Base-by-base conservation (phyloP, 1,140 invertebrate species). In the Leptinotarsa lineolata region DNA sequence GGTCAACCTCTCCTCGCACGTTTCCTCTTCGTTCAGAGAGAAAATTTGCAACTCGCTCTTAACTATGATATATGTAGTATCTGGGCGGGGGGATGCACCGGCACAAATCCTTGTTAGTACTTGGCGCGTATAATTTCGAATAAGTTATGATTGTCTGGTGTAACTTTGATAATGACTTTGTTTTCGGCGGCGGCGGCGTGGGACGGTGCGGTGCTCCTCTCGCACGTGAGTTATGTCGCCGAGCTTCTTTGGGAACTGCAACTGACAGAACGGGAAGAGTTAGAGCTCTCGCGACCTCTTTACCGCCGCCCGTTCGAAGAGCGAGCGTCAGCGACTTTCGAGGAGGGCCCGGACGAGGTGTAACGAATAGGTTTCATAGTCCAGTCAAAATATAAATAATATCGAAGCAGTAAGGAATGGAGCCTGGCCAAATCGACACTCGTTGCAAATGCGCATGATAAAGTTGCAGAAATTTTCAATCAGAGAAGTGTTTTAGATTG, bases 101-200 rank as follows among this genome's bases (percentile, higher is more conserved):
- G 22, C 39, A 71, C 69, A 71, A 71, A 71, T 71, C 69, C 69
- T 71, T 63, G 69, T 71, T 71, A 71, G 69, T 71, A 71, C 22
- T 63, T 63, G 69, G 69, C 60, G 58, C 69, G 60, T 63, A 71
- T 71, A 71, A 71, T 71, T 71, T 45, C 69, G 58, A 71, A 63
- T 71, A 71, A 71, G 48, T 71, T 71, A 71, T 71, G 69, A 71
- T 71, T 71, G 69, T 71, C 69, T 71, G 69, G 48, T 71, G 24
- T 63, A 71, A 71, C 48, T 71, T 68, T 71, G 69, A 71, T 71
- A 71, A 71, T 71, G 69, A 71, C 69, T 71, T 68, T 71, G 69
- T 71, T 71, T 71, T 71, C 59, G 58, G 24, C 24, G 58, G 60
- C 30, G 48, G 39, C n/a, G 20, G 15, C 4, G 5, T 4, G 66